Evolutionary conservation across 2,888 invertebrate genomes (phyloP).

Genomic region (Tenthredo distinguenda): DNA sequence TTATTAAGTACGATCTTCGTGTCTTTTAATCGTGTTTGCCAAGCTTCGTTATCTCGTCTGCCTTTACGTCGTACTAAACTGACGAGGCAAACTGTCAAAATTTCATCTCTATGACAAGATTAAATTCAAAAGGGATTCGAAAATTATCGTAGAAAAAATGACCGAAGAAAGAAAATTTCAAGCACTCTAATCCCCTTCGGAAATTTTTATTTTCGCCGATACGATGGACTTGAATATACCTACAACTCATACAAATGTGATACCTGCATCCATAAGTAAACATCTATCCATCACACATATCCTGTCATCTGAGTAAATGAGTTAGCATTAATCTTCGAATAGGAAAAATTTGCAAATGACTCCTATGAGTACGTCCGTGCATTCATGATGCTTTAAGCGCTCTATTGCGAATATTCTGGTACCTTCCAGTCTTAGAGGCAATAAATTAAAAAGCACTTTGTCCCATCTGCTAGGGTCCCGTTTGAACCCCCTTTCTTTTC

Average conservation of each 20-base stretch:
- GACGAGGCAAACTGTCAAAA: background rate
- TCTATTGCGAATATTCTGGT: conserved; percentile 17
- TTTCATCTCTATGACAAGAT: background rate
- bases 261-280: background rate
- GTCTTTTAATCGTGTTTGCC: conserved; percentile 26
- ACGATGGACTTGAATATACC: background rate
- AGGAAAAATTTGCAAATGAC: background rate
- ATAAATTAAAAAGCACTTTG: conserved; percentile 52
- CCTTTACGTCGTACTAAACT: conserved; percentile 5
- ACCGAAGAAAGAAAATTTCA: background rate
- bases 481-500: conserved; percentile 22
- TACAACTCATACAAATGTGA: background rate
- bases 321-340: background rate
- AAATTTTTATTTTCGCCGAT: background rate
- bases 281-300: background rate
- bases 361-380: background rate
- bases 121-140: background rate
- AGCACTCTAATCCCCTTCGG: background rate
- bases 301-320: no score
- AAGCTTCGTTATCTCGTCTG: conserved; percentile 9
- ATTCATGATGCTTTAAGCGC: background rate
- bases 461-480: conserved; percentile 43
- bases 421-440: conserved; percentile 20
- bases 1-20: conserved; percentile 28
- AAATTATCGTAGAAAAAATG: background rate